Base-by-base conservation (phyloP, 2,888 invertebrate species). In the Anaspis maculata region DNA sequence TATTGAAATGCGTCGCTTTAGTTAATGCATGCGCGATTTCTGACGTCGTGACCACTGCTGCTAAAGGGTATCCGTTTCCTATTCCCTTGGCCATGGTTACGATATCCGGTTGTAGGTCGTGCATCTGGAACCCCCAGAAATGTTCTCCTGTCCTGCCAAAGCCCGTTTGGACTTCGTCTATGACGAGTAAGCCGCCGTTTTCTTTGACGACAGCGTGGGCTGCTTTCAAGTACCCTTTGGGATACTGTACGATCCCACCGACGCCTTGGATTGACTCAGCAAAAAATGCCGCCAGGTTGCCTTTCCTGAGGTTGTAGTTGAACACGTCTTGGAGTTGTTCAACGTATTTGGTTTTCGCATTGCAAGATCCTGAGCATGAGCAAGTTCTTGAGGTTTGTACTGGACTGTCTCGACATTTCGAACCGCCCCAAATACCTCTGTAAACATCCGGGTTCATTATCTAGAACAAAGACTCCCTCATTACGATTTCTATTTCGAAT, bases 111-210 rank as follows among this genome's bases (percentile, higher is more conserved):
- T 73, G 51, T 4, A 92, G 78, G 3, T 70, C 86, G 57, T 96
- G 94, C 10, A 72, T 71, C 64, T 96, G 76, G 59, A 96, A 97
- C n/a, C 94, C 94, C 97, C 97, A 97, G 67, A 83, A 97, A 54
- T 87, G 76, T 28, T 88, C 86, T 0, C 97, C 97, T 1, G 91
- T 88, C 38, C 97, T 73, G 0, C 92, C 97, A 58, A 98, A 95
- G 2, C 97, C 97, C 1, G 94, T 90, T 70, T 97, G 97, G 1
- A 96, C 90, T 73, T 98, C 97, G 66, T 97, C 97, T 3, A 90
- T 76, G 35, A 98, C 80, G 54, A 82, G 89, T 2, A 97, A 48
- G 3, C 96, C 97, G 1, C 94, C 95, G 51, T 82, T 76, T 26
- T 77, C 70, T 44, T 81, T 79, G 1, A 96, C 76, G 25, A 84